Percentiles rank a stretch among this genome's conserved stretches.
phyloP scores from a whole-genome alignment of 64 coral and sea anemone species.

The Montipora cactus region DNA sequence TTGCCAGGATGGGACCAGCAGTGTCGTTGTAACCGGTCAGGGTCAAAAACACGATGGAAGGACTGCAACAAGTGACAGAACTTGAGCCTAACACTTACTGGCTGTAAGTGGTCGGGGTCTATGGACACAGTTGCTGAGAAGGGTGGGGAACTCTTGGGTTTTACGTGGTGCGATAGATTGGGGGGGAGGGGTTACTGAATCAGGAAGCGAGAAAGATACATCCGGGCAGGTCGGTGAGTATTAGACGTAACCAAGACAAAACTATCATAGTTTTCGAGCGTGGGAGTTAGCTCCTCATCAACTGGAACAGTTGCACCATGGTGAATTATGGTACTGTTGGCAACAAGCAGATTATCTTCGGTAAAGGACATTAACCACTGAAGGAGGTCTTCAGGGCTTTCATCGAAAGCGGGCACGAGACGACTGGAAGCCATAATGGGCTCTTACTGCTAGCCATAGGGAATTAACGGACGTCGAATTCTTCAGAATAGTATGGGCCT shows the following conservation, averaged over 20 bases:
- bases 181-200: not conserved
- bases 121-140: not conserved
- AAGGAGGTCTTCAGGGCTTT: not conserved
- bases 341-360: not conserved
- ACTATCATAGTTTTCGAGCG: too few species aligned
- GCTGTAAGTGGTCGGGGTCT: slow-evolving; percentile 12
- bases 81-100: not conserved
- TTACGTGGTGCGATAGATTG: not conserved
- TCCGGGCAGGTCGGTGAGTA: too few species aligned
- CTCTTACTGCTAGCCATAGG: not conserved
- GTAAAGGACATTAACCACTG: not conserved
- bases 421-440: not conserved
- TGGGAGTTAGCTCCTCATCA: too few species aligned
- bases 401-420: not conserved
- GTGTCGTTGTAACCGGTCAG: not conserved
- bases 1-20: not conserved
- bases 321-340: too few species aligned
- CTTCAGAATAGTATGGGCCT: not conserved
- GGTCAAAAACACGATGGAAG: slow-evolving; percentile 13
- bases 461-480: slow-evolving; percentile 1
- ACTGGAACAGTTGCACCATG: too few species aligned
- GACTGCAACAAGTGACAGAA: not conserved
- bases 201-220: not conserved
- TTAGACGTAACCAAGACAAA: too few species aligned
- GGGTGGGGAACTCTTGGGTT: not conserved